Conservation (phyloP, 2,888 invertebrate species). For the Gasteruption jaculator region DNA sequence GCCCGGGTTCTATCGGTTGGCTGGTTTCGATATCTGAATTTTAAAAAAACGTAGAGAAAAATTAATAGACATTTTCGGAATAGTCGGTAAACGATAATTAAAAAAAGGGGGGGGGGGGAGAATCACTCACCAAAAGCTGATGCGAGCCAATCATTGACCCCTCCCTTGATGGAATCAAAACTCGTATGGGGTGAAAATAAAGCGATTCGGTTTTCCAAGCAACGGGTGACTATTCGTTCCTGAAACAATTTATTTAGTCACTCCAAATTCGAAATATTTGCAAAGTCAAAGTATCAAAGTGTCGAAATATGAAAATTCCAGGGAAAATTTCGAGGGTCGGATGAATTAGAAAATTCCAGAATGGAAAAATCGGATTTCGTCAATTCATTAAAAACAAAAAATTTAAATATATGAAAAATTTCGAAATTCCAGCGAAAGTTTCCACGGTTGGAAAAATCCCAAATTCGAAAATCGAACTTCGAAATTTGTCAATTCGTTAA, state of each 20-base stretch:
- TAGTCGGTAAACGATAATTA: not conserved
- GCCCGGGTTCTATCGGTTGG: constrained; percentile 39
- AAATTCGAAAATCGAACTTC: no score
- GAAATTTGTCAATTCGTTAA: not conserved
- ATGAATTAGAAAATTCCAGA: constrained; percentile 1
- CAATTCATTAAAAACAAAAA: no score
- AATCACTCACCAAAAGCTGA: constrained; percentile 58
- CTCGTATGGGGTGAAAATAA: constrained; percentile 92
- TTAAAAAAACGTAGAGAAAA: constrained; percentile 9
- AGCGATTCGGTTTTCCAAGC: constrained; percentile 80
- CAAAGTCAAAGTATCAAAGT: constrained; percentile 5
- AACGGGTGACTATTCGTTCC: constrained; percentile 73
- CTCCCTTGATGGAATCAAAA: constrained; percentile 78
- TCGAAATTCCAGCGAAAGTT: no score
- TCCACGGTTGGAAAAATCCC: no score
- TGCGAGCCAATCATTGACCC: constrained; percentile 93
- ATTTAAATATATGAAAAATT: no score
- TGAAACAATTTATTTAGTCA: no score
- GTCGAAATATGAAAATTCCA: constrained; percentile 2
- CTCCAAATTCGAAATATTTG: no score
- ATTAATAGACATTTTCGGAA: constrained; percentile 7
- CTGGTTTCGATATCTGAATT: constrained; percentile 32
- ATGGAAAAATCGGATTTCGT: not conserved
- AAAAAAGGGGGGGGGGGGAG: no score
- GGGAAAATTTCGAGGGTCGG: not conserved